These are phyloP conservation scores for Charadrius vociferus DNA, from an alignment of 2,113 vertebrate genomes.

Conservation along the genomic window DNA sequence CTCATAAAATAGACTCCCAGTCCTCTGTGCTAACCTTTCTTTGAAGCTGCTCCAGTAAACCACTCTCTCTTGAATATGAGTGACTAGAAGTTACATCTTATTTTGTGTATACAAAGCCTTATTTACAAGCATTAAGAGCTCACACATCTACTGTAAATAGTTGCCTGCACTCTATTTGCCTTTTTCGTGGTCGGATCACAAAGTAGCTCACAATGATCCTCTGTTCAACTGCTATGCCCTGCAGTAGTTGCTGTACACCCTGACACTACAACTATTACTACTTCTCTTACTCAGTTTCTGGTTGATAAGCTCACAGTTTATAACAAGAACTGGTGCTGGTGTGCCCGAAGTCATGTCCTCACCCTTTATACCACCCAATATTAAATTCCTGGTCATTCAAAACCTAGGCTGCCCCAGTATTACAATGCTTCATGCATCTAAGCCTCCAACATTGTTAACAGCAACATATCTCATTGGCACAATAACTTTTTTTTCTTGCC, in stretches of 20 bases:
- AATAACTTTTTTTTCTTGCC: rapidly evolving
- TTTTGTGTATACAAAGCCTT: constrained; percentile 58
- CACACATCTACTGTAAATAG: constrained; percentile 39
- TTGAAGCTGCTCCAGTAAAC: constrained; percentile 57
- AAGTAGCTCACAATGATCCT: constrained; percentile 36
- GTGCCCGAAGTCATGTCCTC: not conserved
- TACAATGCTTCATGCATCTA: not conserved
- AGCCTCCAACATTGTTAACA: not conserved
- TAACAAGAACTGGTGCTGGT: not conserved
- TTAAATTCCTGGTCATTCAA: not conserved
- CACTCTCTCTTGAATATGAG: not conserved
- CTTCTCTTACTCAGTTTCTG: not conserved
- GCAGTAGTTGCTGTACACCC: not conserved
- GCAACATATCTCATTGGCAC: not conserved
- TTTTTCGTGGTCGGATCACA: constrained; percentile 39
- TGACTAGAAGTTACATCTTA: constrained; percentile 54
- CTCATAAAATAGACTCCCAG: not conserved
- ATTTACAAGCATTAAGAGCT: constrained; percentile 49
- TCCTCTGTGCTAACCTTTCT: constrained; percentile 32
- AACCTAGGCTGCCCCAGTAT: not conserved
- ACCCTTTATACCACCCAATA: not conserved
- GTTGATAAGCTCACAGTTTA: not conserved
- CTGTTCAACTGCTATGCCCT: constrained; percentile 16
- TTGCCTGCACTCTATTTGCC: constrained; percentile 23
- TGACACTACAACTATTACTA: not conserved